Evolutionary conservation across 2,797 vertebrate species (phyloP), one percentile per base, ranked within the genome.

Genomic region (Rousettus madagascariensis): DNA sequence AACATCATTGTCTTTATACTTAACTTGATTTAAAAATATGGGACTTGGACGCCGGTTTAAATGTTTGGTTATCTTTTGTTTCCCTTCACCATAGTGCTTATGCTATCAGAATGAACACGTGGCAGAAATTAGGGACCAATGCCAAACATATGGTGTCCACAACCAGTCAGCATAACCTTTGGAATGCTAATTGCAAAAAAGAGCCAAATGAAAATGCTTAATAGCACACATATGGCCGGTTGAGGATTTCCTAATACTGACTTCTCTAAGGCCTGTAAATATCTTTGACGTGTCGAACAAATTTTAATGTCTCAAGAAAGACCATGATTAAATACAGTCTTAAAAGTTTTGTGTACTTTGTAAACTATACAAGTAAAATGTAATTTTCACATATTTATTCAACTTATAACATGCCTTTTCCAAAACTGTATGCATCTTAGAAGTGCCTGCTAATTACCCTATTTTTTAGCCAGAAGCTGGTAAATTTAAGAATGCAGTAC

Each of bases 141-240:
- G 95, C 96, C 97, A 97, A 97, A 95, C 97, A 97, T 96, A 91
- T 97, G 97, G 95, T 91, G 78, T 97, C 95, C 95, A 92, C 95
- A 96, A 86, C 57, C 49, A 94, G 92, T 91, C 90, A 83, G 96
- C 94, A 89, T 46, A 91, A 83, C 63, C 66, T 96, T 92, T 96
- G 96, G 96, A 95, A 96, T 89, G 94, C 75, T 97, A 96, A 97
- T 86, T 92, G 93, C 63, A 90, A 74, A 90, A 82, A 94, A 85
- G 85, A 90, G 96, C 90, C 97, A 96, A 87, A 71, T 78, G 86
- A 92, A 96, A 96, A 86, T 38, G 36, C 79, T 94, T 96, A 96
- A 95, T 96, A 92, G 78, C 51, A 92, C 38, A 92, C 91, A 79
- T 0, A 24, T 74, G 61, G 96, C 96, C 86, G 26, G 90, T 69